A percentile compares a stretch with the other conserved stretches of the same genome.
Evolutionary conservation across 2,888 invertebrate species (phyloP).

Genomic region (Anthrax anthrax): DNA sequence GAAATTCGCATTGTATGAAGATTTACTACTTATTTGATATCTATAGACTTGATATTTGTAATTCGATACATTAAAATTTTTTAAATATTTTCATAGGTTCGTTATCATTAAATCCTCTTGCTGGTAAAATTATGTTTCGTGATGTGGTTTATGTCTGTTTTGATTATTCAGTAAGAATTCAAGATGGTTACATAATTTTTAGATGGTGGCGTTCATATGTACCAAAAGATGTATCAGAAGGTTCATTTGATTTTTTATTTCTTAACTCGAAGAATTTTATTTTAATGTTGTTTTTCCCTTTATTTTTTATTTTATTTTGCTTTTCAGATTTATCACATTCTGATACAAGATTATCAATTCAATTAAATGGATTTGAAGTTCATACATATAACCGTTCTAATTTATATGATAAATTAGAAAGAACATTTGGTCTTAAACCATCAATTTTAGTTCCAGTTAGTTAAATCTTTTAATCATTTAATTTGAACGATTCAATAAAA

Average conservation of each 20-base stretch:
- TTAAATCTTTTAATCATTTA: not conserved
- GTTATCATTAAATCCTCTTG: conserved; percentile 84
- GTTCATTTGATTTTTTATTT: conserved; percentile 39
- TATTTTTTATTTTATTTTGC: conserved; percentile 3
- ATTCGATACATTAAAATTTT: too few species aligned
- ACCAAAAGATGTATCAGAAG: conserved; percentile 89
- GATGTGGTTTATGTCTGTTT: conserved; percentile 88
- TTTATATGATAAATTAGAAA: conserved; percentile 74
- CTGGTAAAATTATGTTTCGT: conserved; percentile 97
- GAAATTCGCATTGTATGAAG: too few species aligned
- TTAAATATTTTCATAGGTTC: conserved; percentile 63
- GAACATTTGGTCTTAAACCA: conserved; percentile 70
- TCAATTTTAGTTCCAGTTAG: conserved; percentile 47
- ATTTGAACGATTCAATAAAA: too few species aligned
- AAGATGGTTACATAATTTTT: conserved; percentile 95
- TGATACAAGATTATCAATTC: conserved; percentile 78
- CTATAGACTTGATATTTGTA: too few species aligned
- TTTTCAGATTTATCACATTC: conserved; percentile 82
- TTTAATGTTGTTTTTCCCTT: not conserved
- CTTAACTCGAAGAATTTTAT: conserved; percentile 6
- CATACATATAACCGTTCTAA: conserved; percentile 90
- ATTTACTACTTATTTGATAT: too few species aligned
- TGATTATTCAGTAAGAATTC: conserved; percentile 83
- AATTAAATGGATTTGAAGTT: conserved; percentile 86
- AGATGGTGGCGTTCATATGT: conserved; percentile 96